Evolutionary conservation across 2,888 invertebrate species (phyloP), one percentile per base, ranked within the genome.

Genomic region (Brenthis hecate): DNA sequence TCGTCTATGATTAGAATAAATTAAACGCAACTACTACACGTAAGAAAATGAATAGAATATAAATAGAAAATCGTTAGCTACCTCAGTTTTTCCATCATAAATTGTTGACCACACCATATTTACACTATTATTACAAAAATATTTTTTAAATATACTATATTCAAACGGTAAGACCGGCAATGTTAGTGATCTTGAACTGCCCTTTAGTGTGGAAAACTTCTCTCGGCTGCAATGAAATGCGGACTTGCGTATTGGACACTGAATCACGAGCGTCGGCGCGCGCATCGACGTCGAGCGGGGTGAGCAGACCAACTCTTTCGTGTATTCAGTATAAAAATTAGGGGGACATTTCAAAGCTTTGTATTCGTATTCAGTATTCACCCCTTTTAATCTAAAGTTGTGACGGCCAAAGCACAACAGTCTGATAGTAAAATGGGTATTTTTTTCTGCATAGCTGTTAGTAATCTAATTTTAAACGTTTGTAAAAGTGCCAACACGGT

Each of bases 101-200:
- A 73, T 56, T 13, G 79, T 79, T 48, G 75, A 66, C 77, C 77
- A 78, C 69, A 78, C 67, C 67, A 67, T 67, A 56, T 62, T 54
- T 62, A 54, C 43, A 62, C 62, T 43, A 54, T 51, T 36, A 54
- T 43, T 19, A 53, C 54, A 23, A 53, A 62, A 62, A 53, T 53
- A 23, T 54, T 62, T 62, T 62, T 62, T 62, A 54, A 19, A 53
- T 19, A 53, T 62, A n/a, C 8, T 43, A 60, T 50, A 50, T 11
- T 60, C 28, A 82, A 78, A 80, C 79, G 83, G 83, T 85, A 84
- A 84, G 75, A 79, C 82, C 78, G 80, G 81, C 84, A 84, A 84
- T 85, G 84, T 84, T 84, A 82, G 86, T 92, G 93, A 90, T 91
- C 93, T 93, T 93, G 92, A 93, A 89, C 88, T 91, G 93, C 90